Base-by-base conservation (phyloP, 2,888 invertebrate species). In the Volucella inflata region DNA sequence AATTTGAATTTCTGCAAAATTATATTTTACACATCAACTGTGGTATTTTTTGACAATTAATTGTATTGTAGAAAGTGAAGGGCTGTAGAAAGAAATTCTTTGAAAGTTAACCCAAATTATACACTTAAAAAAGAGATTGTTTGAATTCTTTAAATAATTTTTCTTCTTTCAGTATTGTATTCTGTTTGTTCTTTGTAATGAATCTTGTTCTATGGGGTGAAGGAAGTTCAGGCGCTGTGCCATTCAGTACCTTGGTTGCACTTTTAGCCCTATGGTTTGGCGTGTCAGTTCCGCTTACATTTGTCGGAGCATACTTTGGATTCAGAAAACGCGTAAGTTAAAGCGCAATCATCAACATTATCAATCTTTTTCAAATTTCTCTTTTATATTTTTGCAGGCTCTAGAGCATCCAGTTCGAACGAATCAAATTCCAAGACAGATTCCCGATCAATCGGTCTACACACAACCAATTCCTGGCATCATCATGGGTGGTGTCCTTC, bases 361-460 rank as follows among this genome's bases (percentile, higher is more conserved):
- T 4, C 10, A 16, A 16, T 4, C n/a, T 11, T 10, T 14, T 2
- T 10, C 48, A 46, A 46, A 53, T 60, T 30, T 48, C 30, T n/a
- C 68, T 12, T 11, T 55, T 6, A 8, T 1, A 1, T 67, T 62
- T 70, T 91, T 93, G 3, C 91, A 98, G 97, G 95, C 97, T 44
- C 94, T 99, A 90, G 98, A 99, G 91, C 98, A 99, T 93, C 99
- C 99, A 10, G 99, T 99, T 30, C 95, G 99, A 90, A 99, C 99
- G 16, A 99, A 99, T 93, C 99, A 99, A 93, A 99, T 99, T 89
- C 99, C 99, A 2, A 95, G 99, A 0, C 98, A 99, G 93, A 99
- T 99, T 89, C 99, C 99, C 1, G 98, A 99, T 90, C 99, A 99
- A 93, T 98, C 98, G n/a, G 94, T 99, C 89, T 99, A 99, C 94